Conservation (phyloP, 2,797 vertebrate genomes). For the Sebastes matsubarae region DNA sequence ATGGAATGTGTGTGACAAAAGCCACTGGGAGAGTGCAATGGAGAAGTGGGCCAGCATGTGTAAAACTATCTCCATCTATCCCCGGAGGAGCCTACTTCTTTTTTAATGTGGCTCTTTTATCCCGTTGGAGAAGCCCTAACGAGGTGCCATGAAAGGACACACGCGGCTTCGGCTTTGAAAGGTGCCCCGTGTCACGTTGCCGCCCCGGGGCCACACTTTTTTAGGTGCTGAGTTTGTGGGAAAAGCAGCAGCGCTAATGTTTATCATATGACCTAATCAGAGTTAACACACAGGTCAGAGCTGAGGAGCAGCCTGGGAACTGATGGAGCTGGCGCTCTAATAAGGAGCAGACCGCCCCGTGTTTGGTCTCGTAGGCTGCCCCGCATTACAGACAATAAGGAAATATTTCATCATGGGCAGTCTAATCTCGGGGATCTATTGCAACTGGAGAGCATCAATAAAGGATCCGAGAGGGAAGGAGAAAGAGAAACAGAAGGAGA, state of each 20-base stretch:
- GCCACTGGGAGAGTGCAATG: conserved; percentile 72
- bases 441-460: conserved; percentile 75
- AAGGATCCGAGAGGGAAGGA: conserved; percentile 52
- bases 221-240: conserved; percentile 88
- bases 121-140: conserved; percentile 78
- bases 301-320: conserved; percentile 86
- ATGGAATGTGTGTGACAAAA: conserved; percentile 82
- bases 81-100: conserved; percentile 72
- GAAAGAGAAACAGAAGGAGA: conserved; percentile 44
- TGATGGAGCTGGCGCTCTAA: conserved; percentile 79
- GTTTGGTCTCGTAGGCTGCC: conserved; percentile 73
- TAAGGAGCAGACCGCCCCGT: conserved; percentile 82
- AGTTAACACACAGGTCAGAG: conserved; percentile 86
- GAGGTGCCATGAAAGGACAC: conserved; percentile 86
- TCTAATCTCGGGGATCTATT: conserved; percentile 76
- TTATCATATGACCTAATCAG: conserved; percentile 94
- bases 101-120: conserved; percentile 82
- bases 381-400: conserved; percentile 82
- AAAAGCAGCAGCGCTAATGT: conserved; percentile 87
- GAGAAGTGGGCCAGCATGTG: conserved; percentile 70
- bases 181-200: conserved; percentile 84
- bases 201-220: conserved; percentile 81
- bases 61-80: conserved; percentile 79
- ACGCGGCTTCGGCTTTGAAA: conserved; percentile 86
- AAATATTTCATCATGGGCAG: conserved; percentile 84